phyloP scores from a whole-genome alignment of 2,888 invertebrate genomes.

The Cryptocheilus praepositus region DNA sequence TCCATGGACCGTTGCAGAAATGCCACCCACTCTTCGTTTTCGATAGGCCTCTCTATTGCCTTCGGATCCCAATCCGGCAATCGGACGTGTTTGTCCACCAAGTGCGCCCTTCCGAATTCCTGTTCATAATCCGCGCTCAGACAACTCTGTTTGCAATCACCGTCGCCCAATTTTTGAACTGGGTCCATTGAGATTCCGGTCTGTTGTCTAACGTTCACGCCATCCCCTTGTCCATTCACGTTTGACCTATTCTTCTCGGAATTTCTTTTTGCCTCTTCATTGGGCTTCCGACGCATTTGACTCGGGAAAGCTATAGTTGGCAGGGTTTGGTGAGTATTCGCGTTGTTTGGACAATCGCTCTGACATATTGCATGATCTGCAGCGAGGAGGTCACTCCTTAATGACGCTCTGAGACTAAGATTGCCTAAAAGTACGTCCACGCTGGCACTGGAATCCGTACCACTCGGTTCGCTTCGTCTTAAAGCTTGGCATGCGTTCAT shows the following conservation, averaged over 20 bases:
- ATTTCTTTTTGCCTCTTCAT: constrained; percentile 15
- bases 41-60: constrained; percentile 79
- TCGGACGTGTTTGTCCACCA: constrained; percentile 40
- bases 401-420: constrained; percentile 65
- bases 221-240: constrained; percentile 34
- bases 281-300: constrained; percentile 7
- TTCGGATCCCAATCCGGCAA: constrained; percentile 64
- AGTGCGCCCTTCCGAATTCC: constrained; percentile 40
- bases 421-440: constrained; percentile 68
- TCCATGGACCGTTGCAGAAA: constrained; percentile 88
- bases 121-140: constrained; percentile 59
- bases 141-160: constrained; percentile 46
- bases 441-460: constrained; percentile 66
- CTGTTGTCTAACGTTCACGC: constrained; percentile 11
- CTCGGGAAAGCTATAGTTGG: constrained; percentile 11
- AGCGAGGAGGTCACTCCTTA: constrained; percentile 62
- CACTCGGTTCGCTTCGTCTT: constrained; percentile 61
- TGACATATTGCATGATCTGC: constrained; percentile 60
- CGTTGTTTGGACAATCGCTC: constrained; percentile 54
- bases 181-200: constrained; percentile 20
- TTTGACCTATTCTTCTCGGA: constrained; percentile 18
- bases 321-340: constrained; percentile 17
- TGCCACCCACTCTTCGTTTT: constrained; percentile 91
- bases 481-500: constrained; percentile 46
- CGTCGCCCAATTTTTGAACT: constrained; percentile 19